Conservation (phyloP, 1,140 invertebrate genomes). For the Scaptomyza hsui region DNA sequence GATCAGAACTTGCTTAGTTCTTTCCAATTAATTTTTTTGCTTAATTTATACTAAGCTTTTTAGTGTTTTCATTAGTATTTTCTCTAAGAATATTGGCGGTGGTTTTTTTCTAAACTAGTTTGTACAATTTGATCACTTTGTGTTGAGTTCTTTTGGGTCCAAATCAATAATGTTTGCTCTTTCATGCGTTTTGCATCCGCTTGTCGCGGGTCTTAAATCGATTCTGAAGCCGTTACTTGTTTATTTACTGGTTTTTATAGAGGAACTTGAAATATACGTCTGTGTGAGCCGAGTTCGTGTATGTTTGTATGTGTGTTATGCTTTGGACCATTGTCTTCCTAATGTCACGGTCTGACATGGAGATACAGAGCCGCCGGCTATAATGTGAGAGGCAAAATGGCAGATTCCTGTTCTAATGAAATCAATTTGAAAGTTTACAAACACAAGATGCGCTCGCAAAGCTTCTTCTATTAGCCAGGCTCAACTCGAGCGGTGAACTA, state of each 20-base stretch:
- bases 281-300: neutral
- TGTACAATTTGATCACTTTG: constrained; percentile 59
- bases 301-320: constrained; percentile 5
- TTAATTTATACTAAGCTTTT: constrained; percentile 62
- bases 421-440: constrained; percentile 58
- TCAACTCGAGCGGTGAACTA: constrained; percentile 55
- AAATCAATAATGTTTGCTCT: constrained; percentile 32
- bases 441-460: constrained; percentile 44
- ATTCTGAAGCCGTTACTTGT: constrained; percentile 79
- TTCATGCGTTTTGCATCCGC: constrained; percentile 67
- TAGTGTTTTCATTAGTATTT: constrained; percentile 17
- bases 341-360: constrained; percentile 53
- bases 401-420: constrained; percentile 45
- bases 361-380: constrained; percentile 4
- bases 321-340: constrained; percentile 49
- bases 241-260: constrained; percentile 81
- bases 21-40: constrained; percentile 50
- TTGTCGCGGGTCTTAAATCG: constrained; percentile 59
- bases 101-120: constrained; percentile 51
- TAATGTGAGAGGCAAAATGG: constrained; percentile 9
- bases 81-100: constrained; percentile 7
- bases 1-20: constrained; percentile 46
- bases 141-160: constrained; percentile 35
- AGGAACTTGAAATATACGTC: constrained; percentile 56
- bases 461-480: constrained; percentile 10